phyloP scores from a whole-genome alignment of 2,797 vertebrate species.

The Mus minutoides region DNA sequence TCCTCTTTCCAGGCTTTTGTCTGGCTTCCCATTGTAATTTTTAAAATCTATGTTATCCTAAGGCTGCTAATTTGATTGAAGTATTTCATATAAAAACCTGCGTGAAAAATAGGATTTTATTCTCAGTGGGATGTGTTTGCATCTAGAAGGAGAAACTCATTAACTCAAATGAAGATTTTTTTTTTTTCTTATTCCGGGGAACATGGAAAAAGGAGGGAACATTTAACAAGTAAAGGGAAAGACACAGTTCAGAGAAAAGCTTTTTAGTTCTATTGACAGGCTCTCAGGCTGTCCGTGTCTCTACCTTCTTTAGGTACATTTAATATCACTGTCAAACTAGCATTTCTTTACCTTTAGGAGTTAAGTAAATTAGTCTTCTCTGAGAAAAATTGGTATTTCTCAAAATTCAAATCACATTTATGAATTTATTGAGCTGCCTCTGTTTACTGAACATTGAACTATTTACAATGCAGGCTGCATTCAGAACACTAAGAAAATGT shows the following conservation, averaged over 20 bases:
- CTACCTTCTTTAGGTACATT: background rate
- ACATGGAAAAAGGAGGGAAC: background rate
- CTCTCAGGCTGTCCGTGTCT: background rate
- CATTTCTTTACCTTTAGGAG: background rate
- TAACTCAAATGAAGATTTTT: slow-evolving; percentile 56
- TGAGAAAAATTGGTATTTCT: background rate
- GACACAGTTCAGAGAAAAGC: background rate
- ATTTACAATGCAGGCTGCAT: background rate
- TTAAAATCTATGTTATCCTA: background rate
- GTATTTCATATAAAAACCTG: slow-evolving; percentile 54
- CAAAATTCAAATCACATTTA: slow-evolving; percentile 7
- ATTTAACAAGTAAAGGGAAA: background rate
- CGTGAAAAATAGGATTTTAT: slow-evolving; percentile 41
- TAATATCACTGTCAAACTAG: too few species aligned
- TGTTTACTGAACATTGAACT: background rate
- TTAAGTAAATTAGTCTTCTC: background rate
- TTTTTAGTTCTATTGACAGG: background rate
- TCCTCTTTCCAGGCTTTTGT: background rate
- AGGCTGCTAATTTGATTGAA: slow-evolving; percentile 36
- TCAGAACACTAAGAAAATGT: slow-evolving; percentile 10
- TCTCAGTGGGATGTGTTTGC: slow-evolving; percentile 54
- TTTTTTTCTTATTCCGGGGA: slow-evolving; percentile 45
- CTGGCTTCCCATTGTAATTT: background rate
- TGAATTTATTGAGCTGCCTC: background rate
- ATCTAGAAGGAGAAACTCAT: slow-evolving; percentile 54